Evolutionary conservation across 2,888 invertebrate genomes (phyloP), one percentile per base, ranked within the genome.

Genomic region (Poecilus cupreus): DNA sequence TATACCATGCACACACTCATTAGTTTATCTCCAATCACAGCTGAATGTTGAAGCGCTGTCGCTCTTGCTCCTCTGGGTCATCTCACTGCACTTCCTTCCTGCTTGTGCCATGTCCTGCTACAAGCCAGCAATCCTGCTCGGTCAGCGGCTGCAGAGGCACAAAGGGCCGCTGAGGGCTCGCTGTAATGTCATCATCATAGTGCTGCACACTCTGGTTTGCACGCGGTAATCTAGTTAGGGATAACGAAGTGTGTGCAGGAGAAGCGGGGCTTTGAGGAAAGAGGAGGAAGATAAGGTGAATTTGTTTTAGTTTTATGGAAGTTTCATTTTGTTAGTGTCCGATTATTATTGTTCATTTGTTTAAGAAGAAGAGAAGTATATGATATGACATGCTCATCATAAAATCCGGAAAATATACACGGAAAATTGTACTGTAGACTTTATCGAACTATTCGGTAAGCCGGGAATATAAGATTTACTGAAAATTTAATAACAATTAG

Each of bases 111-210:
- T 39, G 0, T 60, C 60, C 26, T 60, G 60, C 26, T 2, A 49
- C 18, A 16, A 26, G 24, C 60, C 60, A 26, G 64, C 64, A 16
- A 26, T 60, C 60, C 60, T 60, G 64, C 64, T 39, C 10, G 64
- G 64, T 68, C 64, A 68, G 64, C 64, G 64, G n/a, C 60, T 60
- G 32, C 18, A 32, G 13, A 16, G 64, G 64, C 64, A 68, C 64
- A 68, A 68, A 68, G 64, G 72, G 26, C 22, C 5, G 26, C 11
- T 18, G 60, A 13, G 22, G 26, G 60, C 60, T 3, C 70, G 37
- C 22, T n/a, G 13, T 72, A 72, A 72, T 72, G 72, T 72, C 72
- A 72, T 72, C 72, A 72, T 70, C 20, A 20, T 32, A 18, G 54
- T 32, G 22, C 32, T 60, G 26, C 64, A 51, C 16, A 51, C 51